These are phyloP conservation scores for Dicrurus megarhynchus DNA, from an alignment of 2,113 vertebrate genomes.

Conservation along the genomic window DNA sequence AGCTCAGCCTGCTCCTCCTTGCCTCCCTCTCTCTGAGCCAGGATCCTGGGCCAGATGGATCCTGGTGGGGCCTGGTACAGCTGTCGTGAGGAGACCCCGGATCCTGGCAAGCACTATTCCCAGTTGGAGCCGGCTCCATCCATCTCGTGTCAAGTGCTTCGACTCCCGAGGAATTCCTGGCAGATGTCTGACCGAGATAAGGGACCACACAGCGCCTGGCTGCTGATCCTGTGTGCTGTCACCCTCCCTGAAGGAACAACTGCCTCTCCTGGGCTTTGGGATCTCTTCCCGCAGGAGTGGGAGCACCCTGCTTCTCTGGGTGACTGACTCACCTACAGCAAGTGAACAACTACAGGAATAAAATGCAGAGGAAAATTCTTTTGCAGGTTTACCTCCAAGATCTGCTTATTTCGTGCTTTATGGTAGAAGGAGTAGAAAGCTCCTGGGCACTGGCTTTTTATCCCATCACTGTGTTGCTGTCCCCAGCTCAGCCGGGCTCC, in stretches of 20 bases:
- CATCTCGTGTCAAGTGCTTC: not conserved
- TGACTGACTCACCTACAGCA: not conserved
- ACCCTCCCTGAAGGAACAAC: not conserved
- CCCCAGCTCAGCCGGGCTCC: rapidly evolving
- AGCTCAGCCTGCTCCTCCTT: not conserved
- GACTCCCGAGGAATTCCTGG: not conserved
- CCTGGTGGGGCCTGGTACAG: not conserved
- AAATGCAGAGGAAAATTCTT: not conserved
- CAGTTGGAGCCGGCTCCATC: not conserved
- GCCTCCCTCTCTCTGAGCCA: not conserved
- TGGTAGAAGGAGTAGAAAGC: not conserved
- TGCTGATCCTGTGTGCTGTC: not conserved
- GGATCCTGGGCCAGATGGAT: not conserved
- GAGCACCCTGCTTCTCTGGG: not conserved
- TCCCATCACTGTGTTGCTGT: not conserved
- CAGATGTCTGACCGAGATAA: not conserved
- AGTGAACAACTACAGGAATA: not conserved
- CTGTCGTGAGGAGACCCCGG: rapidly evolving
- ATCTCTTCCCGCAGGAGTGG: not conserved
- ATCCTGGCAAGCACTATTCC: not conserved
- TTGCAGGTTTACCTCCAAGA: constrained; percentile 76
- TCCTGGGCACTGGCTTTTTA: not conserved
- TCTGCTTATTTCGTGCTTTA: constrained; percentile 72
- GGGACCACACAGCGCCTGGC: not conserved
- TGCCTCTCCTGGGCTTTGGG: rapidly evolving